Percentiles rank a stretch among this genome's conserved stretches.
Evolutionary conservation across 1,140 invertebrate species (phyloP).

Genomic region (Teleogryllus occipitalis): DNA sequence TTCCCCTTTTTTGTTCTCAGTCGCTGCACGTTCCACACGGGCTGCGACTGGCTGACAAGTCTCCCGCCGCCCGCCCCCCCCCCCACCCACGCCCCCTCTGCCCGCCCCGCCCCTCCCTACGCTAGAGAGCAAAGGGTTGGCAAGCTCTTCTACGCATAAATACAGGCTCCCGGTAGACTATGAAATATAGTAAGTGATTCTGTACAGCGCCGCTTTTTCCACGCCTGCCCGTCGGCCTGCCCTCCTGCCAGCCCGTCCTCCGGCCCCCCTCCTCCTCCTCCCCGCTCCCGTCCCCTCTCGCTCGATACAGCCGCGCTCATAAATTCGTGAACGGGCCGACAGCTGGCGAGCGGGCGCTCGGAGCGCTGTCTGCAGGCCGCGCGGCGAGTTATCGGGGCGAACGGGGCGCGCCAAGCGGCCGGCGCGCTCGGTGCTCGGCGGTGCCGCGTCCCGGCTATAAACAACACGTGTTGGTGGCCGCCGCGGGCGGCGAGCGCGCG

Average conservation of each 20-base stretch:
- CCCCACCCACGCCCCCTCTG: no score
- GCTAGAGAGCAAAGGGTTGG: background rate
- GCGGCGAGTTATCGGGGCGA: background rate
- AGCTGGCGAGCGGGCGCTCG: no score
- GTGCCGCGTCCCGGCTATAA: background rate
- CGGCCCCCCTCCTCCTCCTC: no score
- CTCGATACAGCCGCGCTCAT: background rate
- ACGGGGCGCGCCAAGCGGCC: background rate
- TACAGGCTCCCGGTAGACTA: background rate
- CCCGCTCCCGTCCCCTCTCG: background rate
- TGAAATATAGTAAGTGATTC: slow-evolving; percentile 5
- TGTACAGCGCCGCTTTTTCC: background rate
- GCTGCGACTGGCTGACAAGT: no score
- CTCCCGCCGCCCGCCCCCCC: no score
- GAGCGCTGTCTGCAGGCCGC: background rate
- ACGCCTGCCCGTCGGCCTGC: no score
- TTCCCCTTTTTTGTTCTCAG: no score
- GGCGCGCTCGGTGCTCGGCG: background rate
- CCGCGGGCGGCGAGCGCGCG: no score
- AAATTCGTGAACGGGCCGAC: no score
- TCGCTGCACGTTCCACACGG: no score
- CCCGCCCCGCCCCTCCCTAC: no score
- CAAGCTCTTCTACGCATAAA: background rate
- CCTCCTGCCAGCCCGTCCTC: background rate
- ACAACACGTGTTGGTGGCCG: background rate